These are phyloP conservation scores for Heliconius himera DNA, from an alignment of 1,140 invertebrate genomes.

Conservation along the genomic window DNA sequence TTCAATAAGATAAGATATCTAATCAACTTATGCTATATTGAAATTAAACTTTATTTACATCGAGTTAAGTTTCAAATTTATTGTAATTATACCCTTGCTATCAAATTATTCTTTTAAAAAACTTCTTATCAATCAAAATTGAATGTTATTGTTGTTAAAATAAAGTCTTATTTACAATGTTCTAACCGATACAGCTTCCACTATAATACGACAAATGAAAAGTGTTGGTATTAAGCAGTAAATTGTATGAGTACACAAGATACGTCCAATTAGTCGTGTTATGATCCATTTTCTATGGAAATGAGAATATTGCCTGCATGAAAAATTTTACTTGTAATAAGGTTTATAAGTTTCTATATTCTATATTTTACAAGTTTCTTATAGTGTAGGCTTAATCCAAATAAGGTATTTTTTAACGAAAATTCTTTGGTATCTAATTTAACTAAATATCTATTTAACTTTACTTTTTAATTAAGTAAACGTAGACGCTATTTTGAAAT, in stretches of 20 bases:
- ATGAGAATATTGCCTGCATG: conserved; percentile 21
- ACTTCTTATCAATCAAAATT: background rate
- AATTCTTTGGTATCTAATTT: no score
- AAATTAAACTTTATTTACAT: background rate
- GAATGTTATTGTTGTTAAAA: background rate
- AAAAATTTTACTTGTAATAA: background rate
- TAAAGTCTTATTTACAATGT: background rate
- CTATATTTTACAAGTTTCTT: no score
- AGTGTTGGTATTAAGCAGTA: conserved; percentile 27
- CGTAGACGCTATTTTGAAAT: no score
- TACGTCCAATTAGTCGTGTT: conserved; percentile 33
- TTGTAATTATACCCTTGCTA: background rate
- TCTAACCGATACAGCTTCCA: conserved; percentile 15
- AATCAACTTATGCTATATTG: background rate
- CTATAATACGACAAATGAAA: conserved; percentile 31
- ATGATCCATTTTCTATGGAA: conserved; percentile 25
- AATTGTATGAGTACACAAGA: conserved; percentile 23
- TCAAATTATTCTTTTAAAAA: background rate
- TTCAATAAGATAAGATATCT: background rate
- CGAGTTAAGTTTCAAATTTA: background rate
- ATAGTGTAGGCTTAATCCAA: no score
- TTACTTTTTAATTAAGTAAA: no score
- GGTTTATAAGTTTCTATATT: no score
- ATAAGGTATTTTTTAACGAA: no score
- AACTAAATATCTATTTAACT: no score